Conservation (phyloP, 2,113 vertebrate species). For the Aplodontia rufa region DNA sequence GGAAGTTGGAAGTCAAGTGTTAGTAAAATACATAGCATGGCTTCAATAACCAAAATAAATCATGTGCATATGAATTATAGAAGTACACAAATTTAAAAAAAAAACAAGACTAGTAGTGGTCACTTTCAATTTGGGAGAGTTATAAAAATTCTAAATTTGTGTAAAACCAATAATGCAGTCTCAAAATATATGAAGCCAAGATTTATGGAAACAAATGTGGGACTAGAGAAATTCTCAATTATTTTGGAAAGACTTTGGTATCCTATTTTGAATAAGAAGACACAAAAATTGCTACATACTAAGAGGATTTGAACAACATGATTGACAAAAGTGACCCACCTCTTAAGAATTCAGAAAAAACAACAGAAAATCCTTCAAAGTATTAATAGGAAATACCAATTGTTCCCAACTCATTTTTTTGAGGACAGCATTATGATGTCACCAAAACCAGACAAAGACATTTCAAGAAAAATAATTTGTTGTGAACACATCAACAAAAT, state of each 20-base stretch:
- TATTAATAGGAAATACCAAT: background rate
- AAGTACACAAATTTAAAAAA: background rate
- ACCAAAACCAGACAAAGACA: background rate
- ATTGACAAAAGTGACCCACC: background rate
- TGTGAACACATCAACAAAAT: background rate
- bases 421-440: background rate
- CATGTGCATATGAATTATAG: background rate
- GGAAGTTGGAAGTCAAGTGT: background rate
- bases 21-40: background rate
- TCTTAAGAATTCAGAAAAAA: background rate
- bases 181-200: background rate
- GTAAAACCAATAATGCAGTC: background rate
- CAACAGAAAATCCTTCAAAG: background rate
- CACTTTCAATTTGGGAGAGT: background rate
- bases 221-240: background rate
- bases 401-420: background rate
- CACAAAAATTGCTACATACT: background rate
- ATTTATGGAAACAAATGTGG: background rate
- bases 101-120: background rate
- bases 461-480: background rate
- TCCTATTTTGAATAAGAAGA: background rate
- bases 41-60: background rate
- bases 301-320: background rate
- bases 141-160: background rate
- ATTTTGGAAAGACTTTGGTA: background rate